Base-by-base conservation (phyloP, 2,888 invertebrate genomes). In the Lithophane semibrunnea region DNA sequence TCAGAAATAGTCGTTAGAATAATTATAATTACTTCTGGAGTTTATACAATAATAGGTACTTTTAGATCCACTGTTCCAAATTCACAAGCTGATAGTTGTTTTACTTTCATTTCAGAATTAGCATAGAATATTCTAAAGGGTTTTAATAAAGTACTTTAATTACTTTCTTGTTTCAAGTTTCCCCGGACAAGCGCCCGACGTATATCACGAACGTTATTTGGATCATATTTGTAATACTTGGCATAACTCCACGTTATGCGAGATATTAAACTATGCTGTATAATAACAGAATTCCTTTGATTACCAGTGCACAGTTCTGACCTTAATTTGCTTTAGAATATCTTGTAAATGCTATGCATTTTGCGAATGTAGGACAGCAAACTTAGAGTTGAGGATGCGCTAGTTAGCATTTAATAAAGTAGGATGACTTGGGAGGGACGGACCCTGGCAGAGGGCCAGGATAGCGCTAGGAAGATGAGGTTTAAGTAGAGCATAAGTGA, bases 241-340 rank as follows among this genome's bases (percentile, higher is more conserved):
- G 78, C 75, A 84, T 87, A 87, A 80, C 85, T 83, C 69, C 68
- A 77, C 52, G 80, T 75, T 86, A 73, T 75, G 63, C 75, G 73
- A 87, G 77, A 77, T 79, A 87, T 87, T 81, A 84, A 82, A 86
- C 79, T 80, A 79, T 73, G 80, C 66, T 58, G 63, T 78, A 79
- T 80, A 83, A 85, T 87, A 84, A 83, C 83, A 76, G 77, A 73
- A 82, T 86, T 85, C 85, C 86, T 80, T 82, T 80, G 77, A 84
- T 86, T 86, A 74, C 73, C 74, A 73, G 71, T 78, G 75, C 77
- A 73, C 65, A 63, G 75, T 75, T 77, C 63, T 83, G 77, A 73
- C 85, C 83, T 78, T 80, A 85, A 85, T 83, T 85, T 73, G 77
- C 63, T 68, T 73, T 60, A 72, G 74, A 80, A 72, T 82, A 73